phyloP scores from a whole-genome alignment of 2,888 invertebrate species.

The Uropetala carovei region DNA sequence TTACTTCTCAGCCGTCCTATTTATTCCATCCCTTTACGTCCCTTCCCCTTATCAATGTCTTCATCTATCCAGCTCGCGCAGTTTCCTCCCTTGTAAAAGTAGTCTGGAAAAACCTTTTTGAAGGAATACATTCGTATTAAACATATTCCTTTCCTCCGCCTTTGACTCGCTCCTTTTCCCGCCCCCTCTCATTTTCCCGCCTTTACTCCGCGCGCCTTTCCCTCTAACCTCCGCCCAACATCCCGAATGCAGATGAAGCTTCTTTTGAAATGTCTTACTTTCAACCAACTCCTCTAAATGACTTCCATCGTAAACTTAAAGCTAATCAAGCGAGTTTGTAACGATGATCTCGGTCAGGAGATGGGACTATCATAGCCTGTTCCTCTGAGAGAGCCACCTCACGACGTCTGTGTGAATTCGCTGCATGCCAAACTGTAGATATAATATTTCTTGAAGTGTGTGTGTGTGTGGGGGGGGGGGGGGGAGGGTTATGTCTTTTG shows the following conservation, averaged over 20 bases:
- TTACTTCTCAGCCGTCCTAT: background rate
- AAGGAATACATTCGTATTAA: background rate
- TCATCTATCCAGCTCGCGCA: background rate
- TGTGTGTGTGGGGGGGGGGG: no score
- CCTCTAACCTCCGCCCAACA: background rate
- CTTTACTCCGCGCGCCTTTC: no score
- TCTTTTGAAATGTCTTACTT: background rate
- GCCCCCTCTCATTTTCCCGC: no score
- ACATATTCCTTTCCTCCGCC: background rate
- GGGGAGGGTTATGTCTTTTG: no score
- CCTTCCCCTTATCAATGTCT: slow-evolving; percentile 8
- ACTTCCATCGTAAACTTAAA: background rate
- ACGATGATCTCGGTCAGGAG: background rate
- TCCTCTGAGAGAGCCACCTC: slow-evolving; percentile 11
- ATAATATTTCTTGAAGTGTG: background rate
- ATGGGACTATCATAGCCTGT: background rate
- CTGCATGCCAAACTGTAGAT: slow-evolving; percentile 5
- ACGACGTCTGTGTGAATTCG: slow-evolving; percentile 9
- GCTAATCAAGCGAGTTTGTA: slow-evolving; percentile 1
- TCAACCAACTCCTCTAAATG: background rate
- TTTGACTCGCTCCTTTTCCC: background rate
- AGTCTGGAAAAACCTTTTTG: background rate
- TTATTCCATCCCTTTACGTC: background rate
- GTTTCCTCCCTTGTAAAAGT: background rate
- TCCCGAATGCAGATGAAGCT: background rate